Percentiles rank a stretch among this genome's conserved stretches.
Evolutionary conservation across 2,888 invertebrate species (phyloP).

Genomic region (Petrophora chlorosata): DNA sequence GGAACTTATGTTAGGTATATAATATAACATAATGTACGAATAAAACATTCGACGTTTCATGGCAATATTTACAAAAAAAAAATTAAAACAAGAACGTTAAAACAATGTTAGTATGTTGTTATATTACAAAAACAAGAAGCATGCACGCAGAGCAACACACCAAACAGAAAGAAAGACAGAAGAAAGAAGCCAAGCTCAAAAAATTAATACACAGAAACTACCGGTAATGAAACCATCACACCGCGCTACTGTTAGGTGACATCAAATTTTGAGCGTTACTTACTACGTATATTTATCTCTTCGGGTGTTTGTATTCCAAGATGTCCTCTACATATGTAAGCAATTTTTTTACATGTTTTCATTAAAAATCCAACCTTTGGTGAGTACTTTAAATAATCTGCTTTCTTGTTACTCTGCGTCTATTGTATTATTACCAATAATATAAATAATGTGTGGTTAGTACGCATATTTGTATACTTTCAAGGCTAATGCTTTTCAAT

Average conservation of each 20-base stretch:
- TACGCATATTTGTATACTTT: constrained; percentile 45
- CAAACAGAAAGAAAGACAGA: constrained; percentile 57
- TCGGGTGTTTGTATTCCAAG: constrained; percentile 46
- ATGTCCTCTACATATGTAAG: constrained; percentile 60
- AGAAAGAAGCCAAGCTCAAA: constrained; percentile 63
- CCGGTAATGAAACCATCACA: constrained; percentile 70
- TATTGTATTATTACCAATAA: constrained; percentile 70
- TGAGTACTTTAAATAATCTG: constrained; percentile 62
- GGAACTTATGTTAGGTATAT: too few species aligned
- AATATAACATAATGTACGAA: too few species aligned
- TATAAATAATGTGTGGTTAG: constrained; percentile 72
- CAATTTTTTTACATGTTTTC: constrained; percentile 52
- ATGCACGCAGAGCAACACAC: constrained; percentile 74
- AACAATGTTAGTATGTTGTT: constrained; percentile 53
- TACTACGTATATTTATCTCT: constrained; percentile 59
- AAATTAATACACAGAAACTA: constrained; percentile 41
- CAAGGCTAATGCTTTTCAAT: constrained; percentile 56
- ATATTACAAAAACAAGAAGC: constrained; percentile 42
- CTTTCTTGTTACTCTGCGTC: constrained; percentile 69
- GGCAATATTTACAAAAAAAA: too few species aligned
- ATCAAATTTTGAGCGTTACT: constrained; percentile 54
- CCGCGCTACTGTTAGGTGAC: constrained; percentile 75
- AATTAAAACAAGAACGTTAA: too few species aligned
- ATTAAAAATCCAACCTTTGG: constrained; percentile 77
- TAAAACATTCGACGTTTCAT: too few species aligned